Evolutionary conservation across 37 sponge, comb jelly and placozoan genomes (phyloP), one percentile per base, ranked within the genome.

Genomic region (Beroe forskalii): DNA sequence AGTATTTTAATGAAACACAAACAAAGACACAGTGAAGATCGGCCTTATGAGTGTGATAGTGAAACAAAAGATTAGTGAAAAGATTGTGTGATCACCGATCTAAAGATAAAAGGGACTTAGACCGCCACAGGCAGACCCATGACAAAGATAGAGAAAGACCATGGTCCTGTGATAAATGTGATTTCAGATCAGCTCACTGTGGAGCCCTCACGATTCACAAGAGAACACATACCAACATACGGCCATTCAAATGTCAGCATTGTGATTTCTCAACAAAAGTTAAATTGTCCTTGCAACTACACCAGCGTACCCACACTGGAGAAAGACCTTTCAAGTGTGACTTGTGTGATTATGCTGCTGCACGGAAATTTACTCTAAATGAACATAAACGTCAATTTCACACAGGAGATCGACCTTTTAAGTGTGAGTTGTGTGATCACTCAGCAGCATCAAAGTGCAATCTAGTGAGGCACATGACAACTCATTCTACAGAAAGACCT

Each of bases 321-420:
- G 90, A 89, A 44, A 89, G 48, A 48, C 90, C 90, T 17, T 89
- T 89, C 61, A 48, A 44, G n/a, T 89, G 90, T 48, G 76, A 76
- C 20, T 27, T 35, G 9, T 89, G 90, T 48, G 31, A 44, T 33
- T 35, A 61, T 12, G 64, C 66, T 35, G 41, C 48, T 48, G 24
- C 55, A 19, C 20, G 19, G 24, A 35, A 35, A 32, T 66, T 17
- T 23, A 4, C 60, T 24, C n/a, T 89, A 32, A 89, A 89, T 17
- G 6, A 3, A 61, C 90, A 89, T 62, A 61, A 41, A 61, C 55
- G 66, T n/a, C n/a, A n/a, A 66, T 62, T 30, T 35, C 90, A 89
- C 66, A 89, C 90, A 25, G 90, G 90, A 8, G 90, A 89, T 6
- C 61, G 62, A n/a, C 90, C 90, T 14, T 89, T n/a, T n/a, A n/a